These are phyloP conservation scores for Eurois occulta DNA, from an alignment of 2,888 invertebrate genomes.

Conservation along the genomic window DNA sequence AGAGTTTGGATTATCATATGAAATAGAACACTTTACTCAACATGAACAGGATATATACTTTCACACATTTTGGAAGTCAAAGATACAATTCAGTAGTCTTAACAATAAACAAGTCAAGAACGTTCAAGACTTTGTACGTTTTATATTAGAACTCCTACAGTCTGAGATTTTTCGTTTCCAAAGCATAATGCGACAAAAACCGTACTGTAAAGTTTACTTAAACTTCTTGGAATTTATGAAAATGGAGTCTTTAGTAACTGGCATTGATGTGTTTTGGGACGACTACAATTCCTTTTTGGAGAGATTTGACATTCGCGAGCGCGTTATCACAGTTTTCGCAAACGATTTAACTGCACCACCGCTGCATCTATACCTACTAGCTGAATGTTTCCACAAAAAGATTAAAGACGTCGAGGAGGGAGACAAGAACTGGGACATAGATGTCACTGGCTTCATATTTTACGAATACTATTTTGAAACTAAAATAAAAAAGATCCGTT, in stretches of 20 bases:
- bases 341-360: slow-evolving; percentile 13
- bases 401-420: neutral
- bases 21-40: slow-evolving; percentile 37
- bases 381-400: slow-evolving; percentile 15
- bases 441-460: slow-evolving; percentile 31
- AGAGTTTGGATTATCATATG: slow-evolving; percentile 35
- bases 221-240: slow-evolving; percentile 22
- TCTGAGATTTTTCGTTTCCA: neutral
- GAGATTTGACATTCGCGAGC: neutral
- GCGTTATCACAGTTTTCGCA: neutral
- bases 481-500: slow-evolving; percentile 54
- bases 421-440: slow-evolving; percentile 19
- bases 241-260: neutral
- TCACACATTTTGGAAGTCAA: slow-evolving; percentile 32
- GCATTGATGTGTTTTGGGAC: neutral
- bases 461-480: slow-evolving; percentile 50
- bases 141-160: neutral
- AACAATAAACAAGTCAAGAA: slow-evolving; percentile 15
- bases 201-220: slow-evolving; percentile 14
- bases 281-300: neutral
- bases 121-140: slow-evolving; percentile 13
- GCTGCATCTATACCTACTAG: slow-evolving; percentile 15
- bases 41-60: slow-evolving; percentile 42
- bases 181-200: slow-evolving; percentile 1
- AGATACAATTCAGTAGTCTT: slow-evolving; percentile 40